Percentiles rank a stretch among this genome's conserved stretches.
These are phyloP conservation scores for Jordanella pulchra DNA, from an alignment of 2,797 vertebrate genomes.

Conservation along the genomic window DNA sequence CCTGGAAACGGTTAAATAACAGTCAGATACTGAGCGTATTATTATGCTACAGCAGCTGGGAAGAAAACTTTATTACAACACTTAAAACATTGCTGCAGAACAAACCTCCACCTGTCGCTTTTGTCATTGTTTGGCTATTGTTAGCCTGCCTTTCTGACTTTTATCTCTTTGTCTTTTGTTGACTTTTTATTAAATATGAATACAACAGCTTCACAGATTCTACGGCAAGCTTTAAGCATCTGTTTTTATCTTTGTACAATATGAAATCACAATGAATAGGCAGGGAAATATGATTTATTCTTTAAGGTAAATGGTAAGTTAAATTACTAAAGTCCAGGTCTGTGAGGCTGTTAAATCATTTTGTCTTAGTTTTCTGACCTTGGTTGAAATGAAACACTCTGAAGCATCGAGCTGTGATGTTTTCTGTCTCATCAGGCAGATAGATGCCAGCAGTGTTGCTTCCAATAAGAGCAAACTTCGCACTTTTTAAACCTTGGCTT, in stretches of 20 bases:
- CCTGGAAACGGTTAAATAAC: constrained; percentile 39
- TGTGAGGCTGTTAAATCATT: constrained; percentile 66
- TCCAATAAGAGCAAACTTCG: constrained; percentile 45
- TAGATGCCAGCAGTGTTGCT: constrained; percentile 41
- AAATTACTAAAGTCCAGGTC: constrained; percentile 29
- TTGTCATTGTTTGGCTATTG: constrained; percentile 37
- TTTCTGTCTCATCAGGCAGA: constrained; percentile 54
- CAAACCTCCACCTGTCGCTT: constrained; percentile 36
- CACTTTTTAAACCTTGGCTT: constrained; percentile 56
- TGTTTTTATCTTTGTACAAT: background rate
- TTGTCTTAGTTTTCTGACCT: constrained; percentile 58
- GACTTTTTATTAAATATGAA: constrained; percentile 63
- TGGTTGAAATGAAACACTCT: constrained; percentile 65
- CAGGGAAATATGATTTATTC: background rate
- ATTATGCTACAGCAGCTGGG: constrained; percentile 52
- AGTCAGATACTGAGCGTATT: constrained; percentile 66
- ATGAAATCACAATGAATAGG: background rate
- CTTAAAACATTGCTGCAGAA: constrained; percentile 59
- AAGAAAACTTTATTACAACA: constrained; percentile 49
- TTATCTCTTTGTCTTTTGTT: constrained; percentile 39
- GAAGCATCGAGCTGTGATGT: constrained; percentile 55
- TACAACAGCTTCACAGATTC: constrained; percentile 72
- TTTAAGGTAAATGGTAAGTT: constrained; percentile 9
- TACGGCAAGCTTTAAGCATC: constrained; percentile 5
- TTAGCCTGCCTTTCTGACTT: constrained; percentile 11